Conservation (phyloP, 2,113 vertebrate genomes). For the Plotosus lineatus region DNA sequence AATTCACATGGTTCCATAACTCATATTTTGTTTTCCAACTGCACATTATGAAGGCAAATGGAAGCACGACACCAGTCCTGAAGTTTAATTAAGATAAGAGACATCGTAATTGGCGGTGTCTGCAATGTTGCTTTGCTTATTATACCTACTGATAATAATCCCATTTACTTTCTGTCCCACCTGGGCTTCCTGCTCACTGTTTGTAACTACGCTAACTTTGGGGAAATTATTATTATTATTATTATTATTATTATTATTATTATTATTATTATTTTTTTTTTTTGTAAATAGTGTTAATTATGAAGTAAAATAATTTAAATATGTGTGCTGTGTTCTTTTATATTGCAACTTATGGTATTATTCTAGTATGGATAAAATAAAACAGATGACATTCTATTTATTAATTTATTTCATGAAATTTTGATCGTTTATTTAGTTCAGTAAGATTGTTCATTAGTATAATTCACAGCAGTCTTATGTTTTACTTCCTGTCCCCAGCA, state of each 20-base stretch:
- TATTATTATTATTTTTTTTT: not conserved
- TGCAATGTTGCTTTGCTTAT: not conserved
- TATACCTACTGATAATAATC: not conserved
- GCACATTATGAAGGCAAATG: too few species aligned
- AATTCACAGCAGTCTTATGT: not conserved
- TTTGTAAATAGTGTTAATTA: not conserved
- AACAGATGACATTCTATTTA: too few species aligned
- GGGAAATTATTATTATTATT: too few species aligned
- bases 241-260: too few species aligned
- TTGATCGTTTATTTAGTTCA: too few species aligned
- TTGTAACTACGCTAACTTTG: not conserved
- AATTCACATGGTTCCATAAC: too few species aligned
- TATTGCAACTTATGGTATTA: not conserved
- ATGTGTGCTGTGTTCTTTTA: not conserved
- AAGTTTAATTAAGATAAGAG: not conserved
- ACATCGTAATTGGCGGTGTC: not conserved
- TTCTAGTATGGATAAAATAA: too few species aligned
- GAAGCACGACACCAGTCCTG: too few species aligned
- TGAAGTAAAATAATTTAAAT: not conserved
- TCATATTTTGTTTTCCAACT: too few species aligned
- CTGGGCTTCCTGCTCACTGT: not conserved
- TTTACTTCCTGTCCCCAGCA: not conserved
- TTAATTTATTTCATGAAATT: too few species aligned
- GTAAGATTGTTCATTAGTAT: not conserved
- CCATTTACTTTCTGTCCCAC: not conserved